Evolutionary conservation across 2,113 vertebrate genomes (phyloP), one percentile per base, ranked within the genome.

Genomic region (Oryzias javanicus): DNA sequence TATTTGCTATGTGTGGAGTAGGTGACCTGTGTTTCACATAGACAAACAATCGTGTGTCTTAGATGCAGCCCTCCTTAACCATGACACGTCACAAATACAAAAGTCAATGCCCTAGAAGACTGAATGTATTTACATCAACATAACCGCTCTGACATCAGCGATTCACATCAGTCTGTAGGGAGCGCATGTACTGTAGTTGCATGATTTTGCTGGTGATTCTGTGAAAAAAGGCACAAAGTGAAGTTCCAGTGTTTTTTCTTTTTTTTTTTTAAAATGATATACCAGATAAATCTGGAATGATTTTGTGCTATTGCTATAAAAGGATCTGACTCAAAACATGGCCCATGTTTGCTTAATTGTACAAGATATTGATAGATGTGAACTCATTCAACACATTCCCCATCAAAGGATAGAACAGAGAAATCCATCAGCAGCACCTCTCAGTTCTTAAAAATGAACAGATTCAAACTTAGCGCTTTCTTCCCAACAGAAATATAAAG

Each of bases 401-500:
- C 40, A 18, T 18, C 18, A 14, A 19, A 2, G 4, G 16, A 46
- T 14, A 56, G 51, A 58, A 72, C 71, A 50, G 55, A 65, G 56
- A 65, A 71, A 61, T 70, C 56, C 48, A 58, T 81, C 73, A 81
- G 66, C 67, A 76, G 41, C 80, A 64, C n/a, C n/a, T n/a, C n/a
- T n/a, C n/a, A n/a, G n/a, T n/a, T n/a, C n/a, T n/a, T n/a, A n/a
- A n/a, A n/a, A n/a, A n/a, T n/a, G n/a, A n/a, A n/a, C n/a, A n/a
- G n/a, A n/a, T n/a, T n/a, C 10, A 15, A n/a, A 29, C 55, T 49
- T 55, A 18, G 14, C 18, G 25, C 14, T 65, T 24, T 19, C 14
- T 15, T 14, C 48, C 42, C 50, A 45, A 60, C 48, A 49, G 52
- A 66, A 53, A 27, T 74, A 85, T 87, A 84, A 88, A 88, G 82